Percentiles rank a stretch among this genome's conserved stretches.
Evolutionary conservation across 2,797 vertebrate genomes (phyloP).

Genomic region (Pangasius mekongensis): DNA sequence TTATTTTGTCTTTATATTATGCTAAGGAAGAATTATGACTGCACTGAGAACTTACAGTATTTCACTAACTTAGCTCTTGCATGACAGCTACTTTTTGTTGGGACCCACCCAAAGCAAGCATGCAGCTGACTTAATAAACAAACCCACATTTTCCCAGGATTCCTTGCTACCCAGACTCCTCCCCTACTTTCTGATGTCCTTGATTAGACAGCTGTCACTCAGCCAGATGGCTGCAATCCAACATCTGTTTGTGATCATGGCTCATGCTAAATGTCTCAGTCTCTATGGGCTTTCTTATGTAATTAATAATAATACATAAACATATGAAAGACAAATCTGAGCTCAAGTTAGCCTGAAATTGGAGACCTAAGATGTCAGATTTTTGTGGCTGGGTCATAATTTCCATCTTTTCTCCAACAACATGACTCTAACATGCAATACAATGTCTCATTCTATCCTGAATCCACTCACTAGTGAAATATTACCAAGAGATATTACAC

Average conservation of each 20-base stretch:
- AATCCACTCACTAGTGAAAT: background rate
- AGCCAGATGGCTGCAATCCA: slow-evolving; percentile 52
- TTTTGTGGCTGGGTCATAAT: background rate
- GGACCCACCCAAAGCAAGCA: slow-evolving; percentile 42
- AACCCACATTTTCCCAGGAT: slow-evolving; percentile 46
- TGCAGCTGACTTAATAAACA: slow-evolving; percentile 42
- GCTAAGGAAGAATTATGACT: background rate
- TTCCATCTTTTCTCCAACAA: background rate
- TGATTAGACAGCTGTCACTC: slow-evolving; percentile 53
- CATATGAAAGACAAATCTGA: background rate
- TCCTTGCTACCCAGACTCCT: slow-evolving; percentile 28
- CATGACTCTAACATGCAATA: background rate
- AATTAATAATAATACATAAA: slow-evolving; percentile 3
- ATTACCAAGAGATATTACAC: background rate
- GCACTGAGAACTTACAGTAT: background rate
- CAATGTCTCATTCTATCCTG: background rate
- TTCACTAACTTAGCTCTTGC: background rate
- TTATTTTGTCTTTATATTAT: background rate
- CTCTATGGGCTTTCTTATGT: background rate
- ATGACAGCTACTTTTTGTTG: background rate
- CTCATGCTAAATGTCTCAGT: slow-evolving; percentile 1
- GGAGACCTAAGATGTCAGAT: background rate
- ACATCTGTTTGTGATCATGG: slow-evolving; percentile 56
- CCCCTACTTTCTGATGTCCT: slow-evolving; percentile 22
- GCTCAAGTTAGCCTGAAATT: background rate